Base-by-base conservation (phyloP, 2,797 vertebrate genomes). In the Knipowitschia caucasica region DNA sequence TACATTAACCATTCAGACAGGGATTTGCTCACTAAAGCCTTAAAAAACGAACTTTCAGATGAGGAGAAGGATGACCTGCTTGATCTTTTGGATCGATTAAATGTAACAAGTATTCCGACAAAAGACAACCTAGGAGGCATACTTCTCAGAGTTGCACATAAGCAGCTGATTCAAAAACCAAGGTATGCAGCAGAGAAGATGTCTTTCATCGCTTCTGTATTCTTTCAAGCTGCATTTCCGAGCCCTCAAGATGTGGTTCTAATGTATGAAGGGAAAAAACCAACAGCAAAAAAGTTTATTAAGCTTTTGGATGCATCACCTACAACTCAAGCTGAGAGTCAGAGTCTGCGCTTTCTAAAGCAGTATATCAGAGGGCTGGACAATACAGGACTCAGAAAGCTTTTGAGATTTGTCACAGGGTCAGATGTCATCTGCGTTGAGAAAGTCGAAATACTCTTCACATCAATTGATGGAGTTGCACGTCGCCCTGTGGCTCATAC, bases 101-200 rank as follows among this genome's bases (percentile, higher is more conserved):
- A 26, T 46, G 71, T 71, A 29, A 61, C 23, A 63, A 11, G 20
- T 2, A 3, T 70, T 39, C 63, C 53, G 58, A 69, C 58, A 56
- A 43, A 45, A 45, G 12, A 64, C 1, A 69, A 69, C 39, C 33
- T 67, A 9, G 69, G 55, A 64, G 15, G n/a, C 23, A 53, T 67
- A 21, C 40, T 72, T 29, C 49, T 69, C n/a, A 56, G 72, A 52
- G 59, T 56, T 24, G 59, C 56, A 38, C 61, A 73, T 50, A 70
- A 77, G 10, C 54, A 73, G 44, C 10, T 70, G 4, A 70, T 77
- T 38, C 66, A 73, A 42, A 39, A 77, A 3, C 67, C 63, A 66
- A 68, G 43, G 50, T 64, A 64, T 73, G 59, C 69, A 49, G 6
- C 21, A 1, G 63, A 66, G 24, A 69, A 64, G 2, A 69, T 75